Percentiles rank a stretch among this genome's conserved stretches.
phyloP scores from a whole-genome alignment of 2,113 vertebrate species.

The Cinclus mexicanus region DNA sequence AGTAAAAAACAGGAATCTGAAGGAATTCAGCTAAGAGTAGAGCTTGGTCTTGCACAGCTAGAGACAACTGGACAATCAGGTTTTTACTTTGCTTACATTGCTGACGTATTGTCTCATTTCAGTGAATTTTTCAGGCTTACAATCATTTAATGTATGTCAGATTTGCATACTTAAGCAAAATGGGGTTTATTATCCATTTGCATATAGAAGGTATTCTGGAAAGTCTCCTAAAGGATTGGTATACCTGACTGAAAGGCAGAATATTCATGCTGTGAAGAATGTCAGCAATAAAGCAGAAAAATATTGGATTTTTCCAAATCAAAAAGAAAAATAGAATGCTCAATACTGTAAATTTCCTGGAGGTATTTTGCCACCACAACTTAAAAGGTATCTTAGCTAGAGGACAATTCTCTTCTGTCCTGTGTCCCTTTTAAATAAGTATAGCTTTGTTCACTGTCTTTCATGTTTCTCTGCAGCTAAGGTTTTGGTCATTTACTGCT shows the following conservation, averaged over 20 bases:
- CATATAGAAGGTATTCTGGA: slow-evolving; percentile 22
- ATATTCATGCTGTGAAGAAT: slow-evolving; percentile 12
- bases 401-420: not conserved
- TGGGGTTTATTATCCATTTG: slow-evolving; percentile 18
- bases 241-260: not conserved
- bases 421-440: not conserved
- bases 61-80: not conserved
- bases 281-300: not conserved
- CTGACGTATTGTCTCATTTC: slow-evolving; percentile 20
- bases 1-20: not conserved
- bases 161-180: slow-evolving; percentile 47
- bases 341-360: not conserved
- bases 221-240: not conserved
- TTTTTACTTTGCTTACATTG: slow-evolving; percentile 12
- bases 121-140: not conserved
- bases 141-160: slow-evolving; percentile 33
- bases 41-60: not conserved
- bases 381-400: not conserved
- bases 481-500: not conserved
- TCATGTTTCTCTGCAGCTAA: not conserved
- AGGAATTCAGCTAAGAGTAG: not conserved
- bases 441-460: not conserved
- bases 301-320: not conserved
- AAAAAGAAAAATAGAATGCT: not conserved
- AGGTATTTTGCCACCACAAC: not conserved